phyloP scores from a whole-genome alignment of 2,888 invertebrate species.

The Agrochola circellaris region DNA sequence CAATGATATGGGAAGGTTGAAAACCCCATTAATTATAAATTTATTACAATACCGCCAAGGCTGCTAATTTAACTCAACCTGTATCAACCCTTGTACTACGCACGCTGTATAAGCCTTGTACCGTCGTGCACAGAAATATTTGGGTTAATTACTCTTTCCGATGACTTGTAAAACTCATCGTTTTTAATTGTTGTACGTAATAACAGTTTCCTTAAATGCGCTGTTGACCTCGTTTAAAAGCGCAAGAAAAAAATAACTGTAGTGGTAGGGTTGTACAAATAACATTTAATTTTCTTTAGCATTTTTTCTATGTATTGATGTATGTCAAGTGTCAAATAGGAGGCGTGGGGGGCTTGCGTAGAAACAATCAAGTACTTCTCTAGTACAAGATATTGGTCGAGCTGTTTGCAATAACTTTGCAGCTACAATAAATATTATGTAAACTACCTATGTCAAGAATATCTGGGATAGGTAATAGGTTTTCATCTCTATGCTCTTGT shows the following conservation, averaged over 20 bases:
- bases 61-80: conserved; percentile 42
- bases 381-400: neutral
- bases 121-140: conserved; percentile 64
- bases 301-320: neutral
- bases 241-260: conserved; percentile 38
- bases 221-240: conserved; percentile 45
- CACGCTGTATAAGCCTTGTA: conserved; percentile 46
- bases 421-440: neutral
- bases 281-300: neutral
- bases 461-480: neutral
- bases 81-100: conserved; percentile 57
- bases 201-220: conserved; percentile 63
- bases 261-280: conserved; percentile 2
- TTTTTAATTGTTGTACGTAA: conserved; percentile 70
- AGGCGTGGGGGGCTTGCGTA: too few relatives aligned
- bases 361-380: neutral
- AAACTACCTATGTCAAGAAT: neutral
- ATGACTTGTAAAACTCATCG: conserved; percentile 71
- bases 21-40: conserved; percentile 40
- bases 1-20: conserved; percentile 31
- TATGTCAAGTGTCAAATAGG: neutral
- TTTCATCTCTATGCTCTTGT: neutral
- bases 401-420: neutral
- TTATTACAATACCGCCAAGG: conserved; percentile 46
- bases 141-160: conserved; percentile 75